Evolutionary conservation across 1,140 invertebrate species (phyloP), one percentile per base, ranked within the genome.

Genomic region (Patella vulgata): DNA sequence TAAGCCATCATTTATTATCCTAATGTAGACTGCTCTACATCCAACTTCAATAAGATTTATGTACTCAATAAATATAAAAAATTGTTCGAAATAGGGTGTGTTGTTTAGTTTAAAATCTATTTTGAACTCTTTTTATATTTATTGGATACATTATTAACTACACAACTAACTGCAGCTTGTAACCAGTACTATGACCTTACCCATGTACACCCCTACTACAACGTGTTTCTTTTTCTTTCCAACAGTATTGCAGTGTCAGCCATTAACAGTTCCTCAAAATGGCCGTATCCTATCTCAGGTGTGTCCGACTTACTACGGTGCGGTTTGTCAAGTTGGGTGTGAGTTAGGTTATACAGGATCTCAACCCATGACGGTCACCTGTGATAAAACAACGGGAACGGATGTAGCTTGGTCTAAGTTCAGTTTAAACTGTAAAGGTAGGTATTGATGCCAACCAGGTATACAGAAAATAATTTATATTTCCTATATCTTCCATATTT

Each of bases 241-340:
- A 69, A 2, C 66, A 77, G 74, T 74, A 1, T n/a, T 66, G 28
- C 55, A 55, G 33, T 77, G 74, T 53, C 62, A 66, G 3, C 30
- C 33, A 1, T 31, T 68, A 1, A 28, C 42, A 1, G 36, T 63
- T 3, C 74, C 74, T 28, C 9, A n/a, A 14, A 66, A 77, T 61
- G 72, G 66, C 17, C 47, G 63, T 25, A 56, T 76, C 14, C 4
- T 68, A 31, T 51, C 68, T 25, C 56, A 65, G 14, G 17, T 52
- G 12, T 77, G 74, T 65, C 46, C 48, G 11, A 60, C 27, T 5
- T 51, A 65, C 52, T 70, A 68, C 46, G 74, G 74, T 12, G 62
- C 72, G 28, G 43, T 59, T 0, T 77, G 74, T 53, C 68, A 52
- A 50, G 40, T 76, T 2, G 60, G 61, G 5, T 76, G 74, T 60